phyloP scores from a whole-genome alignment of 2,797 vertebrate species.

The Mastacembelus armatus region DNA sequence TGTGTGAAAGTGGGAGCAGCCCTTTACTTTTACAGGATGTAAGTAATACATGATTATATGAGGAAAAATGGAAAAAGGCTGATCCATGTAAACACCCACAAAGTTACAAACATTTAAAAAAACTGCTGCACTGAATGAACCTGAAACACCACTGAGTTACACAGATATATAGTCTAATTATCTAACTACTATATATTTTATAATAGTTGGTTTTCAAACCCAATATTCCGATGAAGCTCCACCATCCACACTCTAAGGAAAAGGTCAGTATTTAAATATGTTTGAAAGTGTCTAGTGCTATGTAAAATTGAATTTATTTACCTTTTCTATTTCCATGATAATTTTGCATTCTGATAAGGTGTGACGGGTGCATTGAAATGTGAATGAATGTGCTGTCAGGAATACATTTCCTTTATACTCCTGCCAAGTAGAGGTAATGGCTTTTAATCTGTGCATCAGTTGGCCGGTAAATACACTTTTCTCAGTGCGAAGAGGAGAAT shows the following conservation, averaged over 20 bases:
- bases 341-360: conserved; percentile 15
- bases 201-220: too few relatives aligned
- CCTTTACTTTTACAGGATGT: background rate
- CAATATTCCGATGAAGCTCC: too few relatives aligned
- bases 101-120: background rate
- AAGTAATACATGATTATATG: background rate
- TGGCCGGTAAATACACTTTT: conserved; percentile 60
- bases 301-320: conserved; percentile 31
- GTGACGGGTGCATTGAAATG: conserved; percentile 50
- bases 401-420: conserved; percentile 53
- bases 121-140: background rate
- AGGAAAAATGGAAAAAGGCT: background rate
- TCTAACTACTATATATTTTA: background rate
- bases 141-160: too few relatives aligned
- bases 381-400: conserved; percentile 49
- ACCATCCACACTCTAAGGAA: too few relatives aligned
- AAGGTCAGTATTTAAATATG: background rate
- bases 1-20: conserved; percentile 8
- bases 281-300: conserved; percentile 5
- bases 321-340: conserved; percentile 44
- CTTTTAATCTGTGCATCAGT: conserved; percentile 75
- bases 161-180: too few relatives aligned
- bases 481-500: conserved; percentile 42
- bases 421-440: conserved; percentile 66
- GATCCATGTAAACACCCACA: background rate